A percentile compares a stretch with the other conserved stretches of the same genome.
These are phyloP conservation scores for Heterodera schachtii DNA, from an alignment of 1,140 invertebrate genomes.

Conservation along the genomic window DNA sequence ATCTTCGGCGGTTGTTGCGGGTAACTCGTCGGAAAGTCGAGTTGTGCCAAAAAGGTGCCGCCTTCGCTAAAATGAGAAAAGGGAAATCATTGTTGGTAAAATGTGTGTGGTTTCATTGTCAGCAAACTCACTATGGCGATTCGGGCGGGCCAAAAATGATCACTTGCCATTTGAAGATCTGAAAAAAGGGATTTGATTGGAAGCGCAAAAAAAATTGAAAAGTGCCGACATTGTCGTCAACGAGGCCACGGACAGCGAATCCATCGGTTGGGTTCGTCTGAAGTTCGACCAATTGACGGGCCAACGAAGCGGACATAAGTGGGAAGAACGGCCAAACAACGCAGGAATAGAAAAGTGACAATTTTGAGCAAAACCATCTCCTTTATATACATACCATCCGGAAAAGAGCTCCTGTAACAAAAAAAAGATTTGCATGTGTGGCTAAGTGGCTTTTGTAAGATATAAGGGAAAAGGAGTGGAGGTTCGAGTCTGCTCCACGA, in stretches of 20 bases:
- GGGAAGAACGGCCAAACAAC: too few relatives aligned
- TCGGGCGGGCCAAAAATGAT: neutral
- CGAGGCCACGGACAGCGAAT: neutral
- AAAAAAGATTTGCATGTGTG: too few relatives aligned
- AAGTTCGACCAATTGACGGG: neutral
- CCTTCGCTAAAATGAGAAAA: neutral
- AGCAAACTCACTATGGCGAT: neutral
- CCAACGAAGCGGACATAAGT: neutral
- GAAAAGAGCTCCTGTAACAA: too few relatives aligned
- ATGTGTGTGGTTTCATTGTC: neutral
- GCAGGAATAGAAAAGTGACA: too few relatives aligned
- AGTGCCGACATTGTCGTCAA: neutral
- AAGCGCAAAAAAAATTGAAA: neutral
- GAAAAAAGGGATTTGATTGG: neutral
- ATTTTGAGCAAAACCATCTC: too few relatives aligned
- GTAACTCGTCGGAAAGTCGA: neutral
- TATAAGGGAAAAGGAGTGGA: too few relatives aligned
- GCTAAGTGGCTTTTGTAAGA: too few relatives aligned
- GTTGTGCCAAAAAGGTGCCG: neutral
- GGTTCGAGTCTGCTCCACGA: too few relatives aligned
- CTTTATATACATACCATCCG: too few relatives aligned
- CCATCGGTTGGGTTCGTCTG: neutral
- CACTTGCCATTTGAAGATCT: neutral
- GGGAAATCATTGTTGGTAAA: neutral
- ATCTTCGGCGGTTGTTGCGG: neutral